phyloP scores from a whole-genome alignment of 1,140 invertebrate species.

The Drosophila kepulauana region DNA sequence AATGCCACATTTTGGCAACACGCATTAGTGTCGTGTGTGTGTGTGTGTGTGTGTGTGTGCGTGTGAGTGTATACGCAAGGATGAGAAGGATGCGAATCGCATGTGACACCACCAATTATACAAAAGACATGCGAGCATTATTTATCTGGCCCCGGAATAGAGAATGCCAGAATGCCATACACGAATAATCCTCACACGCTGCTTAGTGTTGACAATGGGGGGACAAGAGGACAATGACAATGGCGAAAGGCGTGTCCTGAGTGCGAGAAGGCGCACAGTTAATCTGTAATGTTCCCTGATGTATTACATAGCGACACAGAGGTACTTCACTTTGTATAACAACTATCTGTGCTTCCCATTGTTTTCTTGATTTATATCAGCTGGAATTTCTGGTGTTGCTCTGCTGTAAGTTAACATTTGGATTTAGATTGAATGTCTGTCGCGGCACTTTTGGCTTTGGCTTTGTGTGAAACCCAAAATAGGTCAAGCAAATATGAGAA shows the following conservation, averaged over 20 bases:
- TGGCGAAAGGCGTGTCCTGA: constrained; percentile 55
- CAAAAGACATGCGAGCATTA: constrained; percentile 65
- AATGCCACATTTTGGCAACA: constrained; percentile 21
- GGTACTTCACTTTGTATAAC: constrained; percentile 18
- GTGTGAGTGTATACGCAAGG: constrained; percentile 18
- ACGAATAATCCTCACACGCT: constrained; percentile 76
- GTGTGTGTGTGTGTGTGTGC: not conserved
- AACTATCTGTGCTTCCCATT: constrained; percentile 54
- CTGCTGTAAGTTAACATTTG: constrained; percentile 37
- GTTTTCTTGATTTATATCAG: constrained; percentile 74
- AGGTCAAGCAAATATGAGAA: constrained; percentile 44
- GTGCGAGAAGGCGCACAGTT: constrained; percentile 55
- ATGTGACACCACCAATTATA: constrained; percentile 80
- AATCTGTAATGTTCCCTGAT: constrained; percentile 64
- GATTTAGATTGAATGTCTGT: constrained; percentile 33
- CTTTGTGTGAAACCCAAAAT: constrained; percentile 22
- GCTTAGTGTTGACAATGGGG: constrained; percentile 71
- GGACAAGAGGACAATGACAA: constrained; percentile 30
- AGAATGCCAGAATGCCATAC: constrained; percentile 52
- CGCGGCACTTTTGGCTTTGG: not conserved
- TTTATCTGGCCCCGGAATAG: constrained; percentile 27
- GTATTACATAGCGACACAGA: constrained; percentile 8
- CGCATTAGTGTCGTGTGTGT: not conserved
- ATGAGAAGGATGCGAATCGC: constrained; percentile 42
- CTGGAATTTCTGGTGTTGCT: constrained; percentile 13